Evolutionary conservation across 1,140 invertebrate species (phyloP).

Genomic region (Zophobas atratus): DNA sequence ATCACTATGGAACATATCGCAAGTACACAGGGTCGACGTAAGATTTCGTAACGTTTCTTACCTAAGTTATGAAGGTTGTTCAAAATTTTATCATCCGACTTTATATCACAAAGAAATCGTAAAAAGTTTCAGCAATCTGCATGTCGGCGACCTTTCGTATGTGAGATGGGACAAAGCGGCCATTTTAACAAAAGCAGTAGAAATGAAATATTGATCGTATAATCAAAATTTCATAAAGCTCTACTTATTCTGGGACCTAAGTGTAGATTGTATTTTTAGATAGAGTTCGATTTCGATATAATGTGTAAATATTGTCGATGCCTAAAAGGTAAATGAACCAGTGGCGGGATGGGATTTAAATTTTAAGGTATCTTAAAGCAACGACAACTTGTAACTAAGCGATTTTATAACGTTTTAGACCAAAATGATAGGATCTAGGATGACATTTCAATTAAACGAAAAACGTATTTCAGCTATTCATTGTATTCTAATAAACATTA

Average conservation of each 20-base stretch:
- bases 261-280: slow-evolving; percentile 50
- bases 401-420: slow-evolving; percentile 21
- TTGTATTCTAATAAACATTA: slow-evolving; percentile 25
- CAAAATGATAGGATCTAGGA: background rate
- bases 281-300: slow-evolving; percentile 39
- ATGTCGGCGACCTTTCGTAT: background rate
- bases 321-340: background rate
- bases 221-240: slow-evolving; percentile 51
- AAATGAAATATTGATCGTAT: slow-evolving; percentile 49
- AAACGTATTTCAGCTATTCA: slow-evolving; percentile 7
- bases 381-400: background rate
- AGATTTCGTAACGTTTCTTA: too few species aligned
- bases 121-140: slow-evolving; percentile 1
- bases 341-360: too few species aligned
- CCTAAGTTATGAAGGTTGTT: too few species aligned
- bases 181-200: slow-evolving; percentile 44
- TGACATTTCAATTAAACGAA: background rate
- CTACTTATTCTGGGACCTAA: slow-evolving; percentile 48
- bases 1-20: too few species aligned
- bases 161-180: slow-evolving; percentile 27
- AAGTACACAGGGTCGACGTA: too few species aligned
- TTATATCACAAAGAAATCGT: too few species aligned
- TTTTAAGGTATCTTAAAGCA: background rate
- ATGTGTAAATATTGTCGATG: slow-evolving; percentile 22
- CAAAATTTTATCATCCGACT: too few species aligned